phyloP scores from a whole-genome alignment of 64 coral and sea anemone species.

The Porites lutea region DNA sequence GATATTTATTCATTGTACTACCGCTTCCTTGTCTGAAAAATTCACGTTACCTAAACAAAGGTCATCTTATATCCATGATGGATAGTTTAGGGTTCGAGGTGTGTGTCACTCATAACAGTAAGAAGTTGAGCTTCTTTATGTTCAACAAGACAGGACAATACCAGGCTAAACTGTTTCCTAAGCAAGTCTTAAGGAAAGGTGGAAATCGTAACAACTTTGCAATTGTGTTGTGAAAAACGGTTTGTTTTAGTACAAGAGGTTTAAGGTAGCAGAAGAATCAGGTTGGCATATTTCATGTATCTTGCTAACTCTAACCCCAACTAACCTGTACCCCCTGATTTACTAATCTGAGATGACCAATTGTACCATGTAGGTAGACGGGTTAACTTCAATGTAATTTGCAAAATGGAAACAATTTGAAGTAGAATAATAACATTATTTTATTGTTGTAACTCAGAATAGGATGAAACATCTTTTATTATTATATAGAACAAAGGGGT shows the following conservation, averaged over 20 bases:
- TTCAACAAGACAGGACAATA: conserved; percentile 27
- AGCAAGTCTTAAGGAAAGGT: conserved; percentile 47
- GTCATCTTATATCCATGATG: conserved; percentile 38
- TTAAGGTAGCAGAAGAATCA: too few relatives aligned
- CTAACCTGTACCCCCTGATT: too few relatives aligned
- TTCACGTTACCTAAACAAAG: conserved; percentile 52
- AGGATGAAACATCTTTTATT: too few relatives aligned
- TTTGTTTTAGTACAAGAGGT: neutral
- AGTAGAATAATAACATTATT: too few relatives aligned
- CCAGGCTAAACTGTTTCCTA: conserved; percentile 33
- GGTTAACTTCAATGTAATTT: too few relatives aligned
- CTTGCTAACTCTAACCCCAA: too few relatives aligned
- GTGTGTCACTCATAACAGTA: conserved; percentile 6
- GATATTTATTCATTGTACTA: conserved; percentile 53
- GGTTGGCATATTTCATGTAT: too few relatives aligned
- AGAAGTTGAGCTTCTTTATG: conserved; percentile 55
- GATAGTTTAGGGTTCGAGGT: conserved; percentile 62
- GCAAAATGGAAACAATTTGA: too few relatives aligned
- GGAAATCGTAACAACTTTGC: conserved; percentile 63
- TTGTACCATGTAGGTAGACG: too few relatives aligned
- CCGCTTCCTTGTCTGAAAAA: conserved; percentile 62
- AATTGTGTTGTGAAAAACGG: conserved; percentile 25
- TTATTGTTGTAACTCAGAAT: too few relatives aligned
- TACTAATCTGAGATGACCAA: too few relatives aligned
- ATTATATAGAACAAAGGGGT: too few relatives aligned